Evolutionary conservation across 23 tunicate genomes (phyloP).

Genomic region (Oikopleura dioica): DNA sequence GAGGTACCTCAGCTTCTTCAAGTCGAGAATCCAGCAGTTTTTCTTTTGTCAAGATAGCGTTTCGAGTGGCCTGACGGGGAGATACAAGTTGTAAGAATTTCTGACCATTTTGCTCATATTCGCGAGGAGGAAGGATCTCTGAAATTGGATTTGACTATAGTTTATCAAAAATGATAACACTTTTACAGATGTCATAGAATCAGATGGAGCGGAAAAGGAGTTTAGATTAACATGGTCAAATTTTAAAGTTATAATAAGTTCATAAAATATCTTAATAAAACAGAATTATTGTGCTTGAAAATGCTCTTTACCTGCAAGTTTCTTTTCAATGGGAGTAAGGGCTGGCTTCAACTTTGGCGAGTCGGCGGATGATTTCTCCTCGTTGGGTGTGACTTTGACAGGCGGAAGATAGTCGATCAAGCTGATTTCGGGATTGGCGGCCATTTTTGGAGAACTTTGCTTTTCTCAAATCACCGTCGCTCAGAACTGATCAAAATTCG

Average conservation of each 20-base stretch:
- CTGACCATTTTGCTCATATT: background rate
- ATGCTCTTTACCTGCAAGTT: too few species aligned
- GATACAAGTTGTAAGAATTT: background rate
- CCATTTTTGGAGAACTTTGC: too few species aligned
- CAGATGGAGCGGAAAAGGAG: too few species aligned
- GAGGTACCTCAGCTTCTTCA: background rate
- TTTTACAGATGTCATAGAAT: too few species aligned
- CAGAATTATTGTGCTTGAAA: too few species aligned
- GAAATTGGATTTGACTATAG: too few species aligned
- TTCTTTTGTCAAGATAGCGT: background rate
- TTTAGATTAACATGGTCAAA: too few species aligned
- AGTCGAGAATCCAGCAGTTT: background rate
- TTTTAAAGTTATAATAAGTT: too few species aligned
- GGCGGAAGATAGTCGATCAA: background rate
- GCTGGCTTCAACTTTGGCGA: background rate
- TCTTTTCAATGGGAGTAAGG: background rate
- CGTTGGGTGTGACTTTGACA: background rate
- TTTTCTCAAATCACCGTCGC: background rate
- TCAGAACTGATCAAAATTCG: background rate
- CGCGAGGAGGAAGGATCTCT: constrained; percentile 3
- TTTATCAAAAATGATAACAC: too few species aligned
- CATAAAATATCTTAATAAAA: too few species aligned
- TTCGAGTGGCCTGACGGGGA: background rate
- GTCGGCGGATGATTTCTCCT: background rate
- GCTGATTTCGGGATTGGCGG: background rate